Evolutionary conservation across 1,140 invertebrate species (phyloP).

Genomic region (Geopemphigus sp.): DNA sequence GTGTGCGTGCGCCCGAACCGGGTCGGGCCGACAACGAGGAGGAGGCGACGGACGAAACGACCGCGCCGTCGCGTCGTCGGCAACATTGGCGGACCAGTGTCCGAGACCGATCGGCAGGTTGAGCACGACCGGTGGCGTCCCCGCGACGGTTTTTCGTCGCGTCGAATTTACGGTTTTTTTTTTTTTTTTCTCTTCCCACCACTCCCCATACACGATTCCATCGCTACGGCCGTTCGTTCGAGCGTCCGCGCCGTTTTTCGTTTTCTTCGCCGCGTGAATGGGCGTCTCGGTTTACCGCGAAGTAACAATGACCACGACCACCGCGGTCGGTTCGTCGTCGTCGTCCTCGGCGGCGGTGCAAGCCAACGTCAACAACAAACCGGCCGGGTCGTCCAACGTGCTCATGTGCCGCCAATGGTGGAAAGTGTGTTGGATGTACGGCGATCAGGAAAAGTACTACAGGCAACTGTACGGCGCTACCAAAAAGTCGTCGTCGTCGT

Average conservation of each 20-base stretch:
- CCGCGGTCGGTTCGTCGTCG: not conserved
- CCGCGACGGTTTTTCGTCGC: not conserved
- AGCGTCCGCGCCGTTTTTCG: too few species aligned
- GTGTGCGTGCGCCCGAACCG: too few species aligned
- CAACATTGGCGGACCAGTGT: constrained; percentile 15
- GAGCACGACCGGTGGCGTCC: not conserved
- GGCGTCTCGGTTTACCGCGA: constrained; percentile 39
- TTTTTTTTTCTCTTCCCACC: too few species aligned
- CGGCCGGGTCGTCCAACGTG: constrained; percentile 60
- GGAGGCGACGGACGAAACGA: not conserved
- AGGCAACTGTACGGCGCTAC: constrained; percentile 72
- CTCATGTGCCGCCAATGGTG: constrained; percentile 83
- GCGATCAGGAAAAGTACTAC: constrained; percentile 80
- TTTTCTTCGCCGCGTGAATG: not conserved
- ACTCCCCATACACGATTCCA: not conserved
- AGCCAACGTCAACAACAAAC: not conserved
- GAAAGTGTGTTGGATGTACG: constrained; percentile 83
- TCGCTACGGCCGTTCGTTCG: too few species aligned
- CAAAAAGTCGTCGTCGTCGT: constrained; percentile 35
- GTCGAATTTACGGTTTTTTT: not conserved
- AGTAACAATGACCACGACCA: constrained; percentile 11
- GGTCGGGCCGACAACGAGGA: constrained; percentile 24
- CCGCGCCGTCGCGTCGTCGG: not conserved
- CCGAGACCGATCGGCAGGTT: constrained; percentile 38
- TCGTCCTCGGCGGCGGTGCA: too few species aligned